Evolutionary conservation across 35 echinoderm and acorn worm species (phyloP).

Genomic region (Hemicentrotus pulcherrimus): DNA sequence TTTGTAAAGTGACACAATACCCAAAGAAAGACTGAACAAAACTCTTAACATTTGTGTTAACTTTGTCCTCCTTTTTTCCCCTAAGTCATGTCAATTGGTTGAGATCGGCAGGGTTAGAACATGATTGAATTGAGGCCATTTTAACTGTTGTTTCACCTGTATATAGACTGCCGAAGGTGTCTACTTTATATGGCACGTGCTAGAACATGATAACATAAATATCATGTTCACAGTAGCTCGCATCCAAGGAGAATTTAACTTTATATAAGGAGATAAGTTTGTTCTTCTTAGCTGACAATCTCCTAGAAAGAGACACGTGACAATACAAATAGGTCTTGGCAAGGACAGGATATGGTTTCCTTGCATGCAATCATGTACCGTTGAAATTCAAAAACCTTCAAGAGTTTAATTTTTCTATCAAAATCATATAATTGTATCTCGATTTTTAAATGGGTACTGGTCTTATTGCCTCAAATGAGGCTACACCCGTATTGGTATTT

Average conservation of each 20-base stretch:
- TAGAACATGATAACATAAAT: conserved; percentile 6
- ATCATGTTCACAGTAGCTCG: neutral
- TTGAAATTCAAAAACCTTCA: too few relatives aligned
- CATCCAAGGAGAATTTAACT: neutral
- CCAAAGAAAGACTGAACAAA: too few relatives aligned
- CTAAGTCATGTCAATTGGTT: neutral
- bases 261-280: neutral
- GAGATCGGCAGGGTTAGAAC: neutral
- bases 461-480: neutral
- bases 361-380: too few relatives aligned
- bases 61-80: neutral
- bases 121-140: neutral
- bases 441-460: neutral
- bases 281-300: neutral
- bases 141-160: neutral
- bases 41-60: neutral
- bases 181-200: neutral
- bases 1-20: too few relatives aligned
- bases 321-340: neutral
- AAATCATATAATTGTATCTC: neutral
- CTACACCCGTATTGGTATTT: neutral
- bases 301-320: neutral
- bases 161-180: neutral
- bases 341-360: too few relatives aligned
- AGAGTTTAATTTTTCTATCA: too few relatives aligned